Conservation (phyloP, 2,888 invertebrate species). For the Sphinx pinastri region DNA sequence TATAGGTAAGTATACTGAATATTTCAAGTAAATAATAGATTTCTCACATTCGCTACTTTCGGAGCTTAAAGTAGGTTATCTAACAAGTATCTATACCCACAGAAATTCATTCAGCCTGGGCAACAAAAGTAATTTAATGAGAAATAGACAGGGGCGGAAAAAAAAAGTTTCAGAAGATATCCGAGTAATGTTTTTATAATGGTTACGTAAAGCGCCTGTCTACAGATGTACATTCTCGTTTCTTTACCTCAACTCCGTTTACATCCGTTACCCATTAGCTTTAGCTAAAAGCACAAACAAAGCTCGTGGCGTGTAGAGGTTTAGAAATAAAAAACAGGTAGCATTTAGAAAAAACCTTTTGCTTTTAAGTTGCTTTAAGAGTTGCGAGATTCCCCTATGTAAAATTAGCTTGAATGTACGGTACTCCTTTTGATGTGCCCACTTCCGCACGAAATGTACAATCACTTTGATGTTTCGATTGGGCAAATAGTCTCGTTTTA, state of each 20-base stretch:
- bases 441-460: slow-evolving; percentile 40
- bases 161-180: slow-evolving; percentile 24
- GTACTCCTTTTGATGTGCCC: slow-evolving; percentile 38
- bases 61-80: neutral
- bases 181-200: slow-evolving; percentile 43
- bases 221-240: slow-evolving; percentile 22
- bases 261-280: slow-evolving; percentile 61
- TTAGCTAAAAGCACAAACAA: slow-evolving; percentile 52
- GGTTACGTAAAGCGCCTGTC: slow-evolving; percentile 27
- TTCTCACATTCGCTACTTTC: too few species aligned
- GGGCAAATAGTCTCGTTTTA: slow-evolving; percentile 18
- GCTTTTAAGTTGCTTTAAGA: slow-evolving; percentile 29
- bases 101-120: neutral
- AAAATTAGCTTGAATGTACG: slow-evolving; percentile 26
- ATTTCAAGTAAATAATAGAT: too few species aligned
- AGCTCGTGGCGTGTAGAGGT: slow-evolving; percentile 43
- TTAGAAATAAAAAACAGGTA: slow-evolving; percentile 42
- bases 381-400: slow-evolving; percentile 13
- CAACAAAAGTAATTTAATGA: slow-evolving; percentile 3
- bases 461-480: slow-evolving; percentile 38
- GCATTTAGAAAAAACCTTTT: slow-evolving; percentile 38
- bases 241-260: slow-evolving; percentile 34
- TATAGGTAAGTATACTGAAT: too few species aligned
- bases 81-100: neutral
- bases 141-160: neutral